Evolutionary conservation across 2,113 vertebrate genomes (phyloP).

Genomic region (Sebastes fasciatus): DNA sequence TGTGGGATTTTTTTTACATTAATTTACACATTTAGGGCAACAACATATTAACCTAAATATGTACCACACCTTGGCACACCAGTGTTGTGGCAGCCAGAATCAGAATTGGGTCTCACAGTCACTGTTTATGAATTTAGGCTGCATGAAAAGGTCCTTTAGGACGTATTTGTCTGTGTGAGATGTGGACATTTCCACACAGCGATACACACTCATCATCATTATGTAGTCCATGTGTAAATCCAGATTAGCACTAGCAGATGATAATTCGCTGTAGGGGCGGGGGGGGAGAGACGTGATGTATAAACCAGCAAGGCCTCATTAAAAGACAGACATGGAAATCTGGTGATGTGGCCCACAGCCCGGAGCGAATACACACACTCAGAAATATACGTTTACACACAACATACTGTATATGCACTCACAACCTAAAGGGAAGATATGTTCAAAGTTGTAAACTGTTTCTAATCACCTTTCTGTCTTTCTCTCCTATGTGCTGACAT

Average conservation of each 20-base stretch:
- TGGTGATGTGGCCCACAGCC: constrained; percentile 66
- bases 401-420: background rate
- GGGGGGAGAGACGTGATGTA: constrained; percentile 37
- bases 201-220: constrained; percentile 30
- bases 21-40: constrained; percentile 49
- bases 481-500: constrained; percentile 59
- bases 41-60: constrained; percentile 64
- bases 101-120: constrained; percentile 40
- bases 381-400: background rate
- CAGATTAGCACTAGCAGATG: constrained; percentile 78
- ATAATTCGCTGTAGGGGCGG: constrained; percentile 57
- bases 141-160: constrained; percentile 8
- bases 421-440: background rate
- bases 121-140: constrained; percentile 41
- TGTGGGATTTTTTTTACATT: background rate
- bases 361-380: constrained; percentile 31
- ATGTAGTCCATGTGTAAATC: constrained; percentile 64
- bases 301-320: constrained; percentile 70
- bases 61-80: constrained; percentile 35
- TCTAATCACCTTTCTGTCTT: constrained; percentile 43
- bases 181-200: constrained; percentile 4
- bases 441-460: background rate
- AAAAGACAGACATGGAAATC: constrained; percentile 65
- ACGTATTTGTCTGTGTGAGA: constrained; percentile 29
- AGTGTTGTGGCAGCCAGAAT: background rate